These are phyloP conservation scores for Phenganax stokvisi DNA, from an alignment of 92 coral and sea anemone species.

Conservation along the genomic window DNA sequence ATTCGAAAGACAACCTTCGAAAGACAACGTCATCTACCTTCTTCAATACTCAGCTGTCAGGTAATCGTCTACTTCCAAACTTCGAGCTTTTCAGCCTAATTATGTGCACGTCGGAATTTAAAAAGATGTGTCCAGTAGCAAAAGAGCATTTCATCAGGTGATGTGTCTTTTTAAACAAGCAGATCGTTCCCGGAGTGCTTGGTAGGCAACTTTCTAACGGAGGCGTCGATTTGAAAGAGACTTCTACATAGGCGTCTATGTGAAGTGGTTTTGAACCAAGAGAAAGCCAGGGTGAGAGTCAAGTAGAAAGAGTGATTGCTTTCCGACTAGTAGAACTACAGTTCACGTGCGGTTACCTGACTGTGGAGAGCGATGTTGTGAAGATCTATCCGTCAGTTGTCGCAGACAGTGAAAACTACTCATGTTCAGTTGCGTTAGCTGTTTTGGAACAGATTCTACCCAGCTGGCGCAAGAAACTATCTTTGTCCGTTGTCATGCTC, in stretches of 20 bases:
- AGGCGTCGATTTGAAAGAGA: not conserved
- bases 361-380: conserved; percentile 1
- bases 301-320: not conserved
- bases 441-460: conserved; percentile 3
- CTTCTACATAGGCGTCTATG: not conserved
- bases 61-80: no score
- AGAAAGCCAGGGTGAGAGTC: not conserved
- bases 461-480: not conserved
- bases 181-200: not conserved
- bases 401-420: not conserved
- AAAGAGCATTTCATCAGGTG: not conserved
- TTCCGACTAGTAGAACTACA: conserved; percentile 17
- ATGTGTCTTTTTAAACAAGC: not conserved
- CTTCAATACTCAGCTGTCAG: no score
- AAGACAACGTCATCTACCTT: no score
- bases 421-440: not conserved
- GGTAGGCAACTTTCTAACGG: conserved; percentile 6
- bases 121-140: not conserved
- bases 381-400: conserved; percentile 6
- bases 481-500: not conserved
- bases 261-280: conserved; percentile 2
- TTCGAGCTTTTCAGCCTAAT: not conserved
- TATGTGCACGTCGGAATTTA: conserved; percentile 5
- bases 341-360: conserved; percentile 1
- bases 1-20: not conserved